phyloP scores from a whole-genome alignment of 2,797 vertebrate genomes.

The Chelmon rostratus region DNA sequence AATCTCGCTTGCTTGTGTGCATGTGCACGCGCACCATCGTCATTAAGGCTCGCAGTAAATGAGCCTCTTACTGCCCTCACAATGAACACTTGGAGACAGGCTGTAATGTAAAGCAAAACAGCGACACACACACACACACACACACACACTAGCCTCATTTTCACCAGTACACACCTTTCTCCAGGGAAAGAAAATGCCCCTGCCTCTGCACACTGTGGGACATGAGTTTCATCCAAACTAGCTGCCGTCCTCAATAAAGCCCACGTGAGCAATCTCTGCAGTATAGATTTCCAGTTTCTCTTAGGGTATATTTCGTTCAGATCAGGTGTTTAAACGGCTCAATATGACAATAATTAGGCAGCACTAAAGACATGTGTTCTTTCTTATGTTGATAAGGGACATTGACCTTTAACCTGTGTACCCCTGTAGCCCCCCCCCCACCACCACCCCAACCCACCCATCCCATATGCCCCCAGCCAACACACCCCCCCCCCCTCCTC shows the following conservation, averaged over 20 bases:
- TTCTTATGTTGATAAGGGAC: slow-evolving; percentile 87
- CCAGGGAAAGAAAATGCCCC: slow-evolving; percentile 77
- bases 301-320: slow-evolving; percentile 76
- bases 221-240: slow-evolving; percentile 82
- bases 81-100: slow-evolving; percentile 70
- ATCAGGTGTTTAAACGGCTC: slow-evolving; percentile 85
- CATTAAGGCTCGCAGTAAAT: slow-evolving; percentile 70
- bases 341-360: slow-evolving; percentile 88
- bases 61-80: slow-evolving; percentile 75
- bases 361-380: slow-evolving; percentile 82
- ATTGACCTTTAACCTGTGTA: slow-evolving; percentile 79
- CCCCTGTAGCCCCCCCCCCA: slow-evolving; percentile 53
- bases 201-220: slow-evolving; percentile 77
- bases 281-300: slow-evolving; percentile 78
- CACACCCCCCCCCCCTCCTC: slow-evolving; percentile 35
- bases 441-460: slow-evolving; percentile 51
- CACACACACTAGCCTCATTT: slow-evolving; percentile 72
- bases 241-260: slow-evolving; percentile 79
- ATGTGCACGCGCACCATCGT: slow-evolving; percentile 50
- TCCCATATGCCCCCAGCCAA: slow-evolving; percentile 74
- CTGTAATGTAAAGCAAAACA: slow-evolving; percentile 70
- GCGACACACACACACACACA: slow-evolving; percentile 27
- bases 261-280: slow-evolving; percentile 77
- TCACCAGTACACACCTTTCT: slow-evolving; percentile 74
- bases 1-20: slow-evolving; percentile 40